phyloP scores from a whole-genome alignment of 2,113 vertebrate genomes.

The Platichthys stellatus region DNA sequence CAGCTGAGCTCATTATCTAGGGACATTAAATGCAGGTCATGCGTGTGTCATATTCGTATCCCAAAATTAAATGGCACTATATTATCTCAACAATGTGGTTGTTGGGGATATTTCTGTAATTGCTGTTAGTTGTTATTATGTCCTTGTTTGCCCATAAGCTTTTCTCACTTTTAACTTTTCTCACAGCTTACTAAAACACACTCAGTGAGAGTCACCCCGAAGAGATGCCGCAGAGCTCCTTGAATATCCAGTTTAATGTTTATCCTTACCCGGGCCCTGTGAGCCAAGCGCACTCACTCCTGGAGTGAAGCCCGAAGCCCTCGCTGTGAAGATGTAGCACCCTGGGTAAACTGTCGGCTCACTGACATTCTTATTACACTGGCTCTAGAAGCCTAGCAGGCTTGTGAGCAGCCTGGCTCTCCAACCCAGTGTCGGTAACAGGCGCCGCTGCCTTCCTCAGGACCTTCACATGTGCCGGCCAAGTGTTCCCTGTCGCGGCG shows the following conservation, averaged over 20 bases:
- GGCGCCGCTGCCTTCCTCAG: conserved; percentile 19
- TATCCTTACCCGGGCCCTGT: conserved; percentile 32
- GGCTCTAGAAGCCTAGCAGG: conserved; percentile 59
- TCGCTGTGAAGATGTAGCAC: conserved; percentile 58
- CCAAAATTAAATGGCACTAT: conserved; percentile 22
- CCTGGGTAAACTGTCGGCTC: conserved; percentile 57
- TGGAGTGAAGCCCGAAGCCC: conserved; percentile 23
- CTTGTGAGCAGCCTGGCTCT: conserved; percentile 42
- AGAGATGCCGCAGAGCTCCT: conserved; percentile 11
- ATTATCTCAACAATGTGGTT: not conserved
- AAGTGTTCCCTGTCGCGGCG: conserved; percentile 32
- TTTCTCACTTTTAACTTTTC: conserved; percentile 20
- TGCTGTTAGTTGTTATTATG: not conserved
- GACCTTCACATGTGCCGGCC: conserved; percentile 43
- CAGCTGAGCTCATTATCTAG: conserved; percentile 68
- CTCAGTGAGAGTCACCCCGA: not conserved
- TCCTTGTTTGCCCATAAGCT: conserved; percentile 17
- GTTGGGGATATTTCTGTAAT: not conserved
- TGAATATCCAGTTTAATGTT: conserved; percentile 46
- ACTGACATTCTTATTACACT: conserved; percentile 59
- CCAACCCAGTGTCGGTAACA: conserved; percentile 42
- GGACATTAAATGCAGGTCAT: conserved; percentile 36
- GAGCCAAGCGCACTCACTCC: conserved; percentile 14
- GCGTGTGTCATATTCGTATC: conserved; percentile 32
- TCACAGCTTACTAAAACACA: conserved; percentile 26